These are phyloP conservation scores for Cetonia aurata DNA, from an alignment of 2,888 invertebrate species.

Conservation along the genomic window DNA sequence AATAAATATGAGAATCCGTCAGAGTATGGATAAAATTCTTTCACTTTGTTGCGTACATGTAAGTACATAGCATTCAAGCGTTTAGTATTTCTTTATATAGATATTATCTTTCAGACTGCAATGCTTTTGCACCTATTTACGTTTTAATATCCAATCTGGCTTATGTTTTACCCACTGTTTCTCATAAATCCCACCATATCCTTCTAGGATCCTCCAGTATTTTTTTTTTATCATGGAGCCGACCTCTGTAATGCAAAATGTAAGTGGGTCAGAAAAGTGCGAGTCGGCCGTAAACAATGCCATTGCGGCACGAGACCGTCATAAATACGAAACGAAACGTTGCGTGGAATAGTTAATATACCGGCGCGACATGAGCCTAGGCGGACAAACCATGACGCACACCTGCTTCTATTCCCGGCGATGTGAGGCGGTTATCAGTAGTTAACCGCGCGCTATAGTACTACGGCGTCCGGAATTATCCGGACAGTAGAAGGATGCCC, in stretches of 20 bases:
- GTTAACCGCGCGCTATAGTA: constrained; percentile 39
- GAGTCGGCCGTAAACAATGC: constrained; percentile 33
- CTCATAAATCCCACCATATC: constrained; percentile 15
- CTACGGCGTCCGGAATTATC: constrained; percentile 39
- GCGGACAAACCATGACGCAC: constrained; percentile 20
- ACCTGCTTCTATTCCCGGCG: constrained; percentile 26
- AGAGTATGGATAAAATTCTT: too few relatives aligned
- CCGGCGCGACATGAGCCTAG: constrained; percentile 9
- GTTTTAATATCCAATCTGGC: too few relatives aligned
- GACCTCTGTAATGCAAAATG: constrained; percentile 29
- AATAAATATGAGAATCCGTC: too few relatives aligned
- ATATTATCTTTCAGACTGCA: too few relatives aligned
- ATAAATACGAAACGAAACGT: constrained; percentile 43
- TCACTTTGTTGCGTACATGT: too few relatives aligned
- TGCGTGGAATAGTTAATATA: constrained; percentile 45
- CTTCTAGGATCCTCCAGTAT: constrained; percentile 1
- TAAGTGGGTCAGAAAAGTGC: constrained; percentile 28
- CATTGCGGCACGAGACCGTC: constrained; percentile 40
- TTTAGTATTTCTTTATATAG: too few relatives aligned
- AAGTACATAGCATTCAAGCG: too few relatives aligned
- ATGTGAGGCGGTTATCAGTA: constrained; percentile 38
- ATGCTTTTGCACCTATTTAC: too few relatives aligned
- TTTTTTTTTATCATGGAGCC: constrained; percentile 28
- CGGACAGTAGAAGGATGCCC: constrained; percentile 15
- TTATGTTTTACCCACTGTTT: constrained; percentile 1